Conservation (phyloP, 1,140 invertebrate genomes). For the Orussus abietinus region DNA sequence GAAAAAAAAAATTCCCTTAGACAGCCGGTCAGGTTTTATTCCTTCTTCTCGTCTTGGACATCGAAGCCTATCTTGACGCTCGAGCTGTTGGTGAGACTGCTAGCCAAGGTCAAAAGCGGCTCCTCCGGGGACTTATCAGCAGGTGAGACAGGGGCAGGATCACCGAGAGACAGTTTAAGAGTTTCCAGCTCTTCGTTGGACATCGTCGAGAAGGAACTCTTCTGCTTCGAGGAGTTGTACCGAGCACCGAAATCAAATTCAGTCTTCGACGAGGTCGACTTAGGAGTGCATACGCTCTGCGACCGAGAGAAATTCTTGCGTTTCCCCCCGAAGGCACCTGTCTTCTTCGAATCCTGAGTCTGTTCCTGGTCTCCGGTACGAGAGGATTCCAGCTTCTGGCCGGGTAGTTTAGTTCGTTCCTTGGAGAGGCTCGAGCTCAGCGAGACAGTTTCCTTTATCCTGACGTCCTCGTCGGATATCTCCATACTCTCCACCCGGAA, state of each 20-base stretch:
- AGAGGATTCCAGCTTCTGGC: slow-evolving; percentile 13
- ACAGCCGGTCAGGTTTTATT: too few relatives aligned
- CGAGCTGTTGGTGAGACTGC: slow-evolving; percentile 42
- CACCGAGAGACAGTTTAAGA: slow-evolving; percentile 31
- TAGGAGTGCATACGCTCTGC: slow-evolving; percentile 45
- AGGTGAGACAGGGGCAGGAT: slow-evolving; percentile 4
- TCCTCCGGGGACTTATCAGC: slow-evolving; percentile 22
- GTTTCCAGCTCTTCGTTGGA: slow-evolving; percentile 48
- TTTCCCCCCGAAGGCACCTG: slow-evolving; percentile 8
- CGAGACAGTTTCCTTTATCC: slow-evolving; percentile 38
- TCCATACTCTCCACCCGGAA: slow-evolving; percentile 50
- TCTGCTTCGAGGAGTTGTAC: slow-evolving; percentile 22
- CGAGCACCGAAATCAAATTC: slow-evolving; percentile 22
- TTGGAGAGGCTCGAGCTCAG: slow-evolving; percentile 22
- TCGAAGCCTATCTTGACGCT: slow-evolving; percentile 43
- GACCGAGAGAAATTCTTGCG: slow-evolving; percentile 38
- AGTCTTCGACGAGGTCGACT: slow-evolving; percentile 15
- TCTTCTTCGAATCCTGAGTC: slow-evolving; percentile 11
- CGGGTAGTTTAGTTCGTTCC: slow-evolving; percentile 25
- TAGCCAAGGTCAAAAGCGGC: slow-evolving; percentile 45
- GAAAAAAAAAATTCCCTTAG: too few relatives aligned
- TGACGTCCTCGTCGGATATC: slow-evolving; percentile 44
- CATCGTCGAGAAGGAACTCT: slow-evolving; percentile 47
- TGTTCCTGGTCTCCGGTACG: background rate
- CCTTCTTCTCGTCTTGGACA: slow-evolving; percentile 30